Evolutionary conservation across 2,797 vertebrate species (phyloP).

Genomic region (Megaceryle alcyon): DNA sequence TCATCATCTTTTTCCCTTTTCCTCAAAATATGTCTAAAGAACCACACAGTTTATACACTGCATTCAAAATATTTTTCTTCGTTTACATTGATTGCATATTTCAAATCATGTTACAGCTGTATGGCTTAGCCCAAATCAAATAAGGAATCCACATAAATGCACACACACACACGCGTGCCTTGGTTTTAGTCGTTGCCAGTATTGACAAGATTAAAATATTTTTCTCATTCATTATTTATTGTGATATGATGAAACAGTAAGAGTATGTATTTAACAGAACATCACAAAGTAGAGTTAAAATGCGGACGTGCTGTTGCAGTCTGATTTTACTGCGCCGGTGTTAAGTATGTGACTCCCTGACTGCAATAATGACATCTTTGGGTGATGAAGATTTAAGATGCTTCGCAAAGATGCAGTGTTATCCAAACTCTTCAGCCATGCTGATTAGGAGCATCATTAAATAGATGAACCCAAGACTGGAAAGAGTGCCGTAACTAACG

Average conservation of each 20-base stretch:
- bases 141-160: slow-evolving; percentile 66
- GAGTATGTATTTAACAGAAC: slow-evolving; percentile 31
- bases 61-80: slow-evolving; percentile 78
- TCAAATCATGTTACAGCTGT: slow-evolving; percentile 73
- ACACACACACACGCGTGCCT: neutral
- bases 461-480: neutral
- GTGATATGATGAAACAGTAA: slow-evolving; percentile 5
- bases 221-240: slow-evolving; percentile 54
- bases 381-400: slow-evolving; percentile 72
- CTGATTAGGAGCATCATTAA: slow-evolving; percentile 47
- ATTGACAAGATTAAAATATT: slow-evolving; percentile 69
- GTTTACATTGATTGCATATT: slow-evolving; percentile 79
- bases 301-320: slow-evolving; percentile 49
- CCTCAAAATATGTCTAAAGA: slow-evolving; percentile 62
- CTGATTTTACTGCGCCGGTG: slow-evolving; percentile 17
- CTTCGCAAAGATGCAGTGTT: slow-evolving; percentile 64
- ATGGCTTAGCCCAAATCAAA: slow-evolving; percentile 74
- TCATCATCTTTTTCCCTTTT: neutral
- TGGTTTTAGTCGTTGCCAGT: slow-evolving; percentile 30
- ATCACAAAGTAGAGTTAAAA: slow-evolving; percentile 43
- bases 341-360: slow-evolving; percentile 54
- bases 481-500: neutral
- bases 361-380: slow-evolving; percentile 63
- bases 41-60: slow-evolving; percentile 64
- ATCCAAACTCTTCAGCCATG: slow-evolving; percentile 32